phyloP scores from a whole-genome alignment of 2,888 invertebrate genomes.

The Ashinkailepas kermadecensis region DNA sequence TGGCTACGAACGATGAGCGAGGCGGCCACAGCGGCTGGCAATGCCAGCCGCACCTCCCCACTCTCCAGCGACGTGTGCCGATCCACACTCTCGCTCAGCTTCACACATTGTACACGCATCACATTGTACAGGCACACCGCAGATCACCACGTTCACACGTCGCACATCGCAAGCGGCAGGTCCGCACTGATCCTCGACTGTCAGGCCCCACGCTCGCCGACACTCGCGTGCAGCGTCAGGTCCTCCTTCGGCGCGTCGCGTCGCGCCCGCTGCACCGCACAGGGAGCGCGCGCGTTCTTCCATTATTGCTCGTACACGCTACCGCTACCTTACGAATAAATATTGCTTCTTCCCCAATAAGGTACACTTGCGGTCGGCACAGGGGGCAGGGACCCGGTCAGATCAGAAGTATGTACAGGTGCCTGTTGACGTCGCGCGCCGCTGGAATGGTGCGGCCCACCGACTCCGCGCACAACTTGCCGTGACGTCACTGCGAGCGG shows the following conservation, averaged over 20 bases:
- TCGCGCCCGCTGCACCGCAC: too few species aligned
- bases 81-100: too few species aligned
- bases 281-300: background rate
- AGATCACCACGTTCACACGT: background rate
- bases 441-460: too few species aligned
- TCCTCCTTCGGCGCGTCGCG: too few species aligned
- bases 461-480: too few species aligned
- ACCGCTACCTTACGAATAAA: constrained; percentile 11
- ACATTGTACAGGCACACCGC: background rate
- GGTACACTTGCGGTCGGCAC: background rate
- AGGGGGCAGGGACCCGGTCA: too few species aligned
- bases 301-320: constrained; percentile 15
- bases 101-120: background rate
- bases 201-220: background rate
- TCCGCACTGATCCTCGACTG: background rate
- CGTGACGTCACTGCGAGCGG: too few species aligned
- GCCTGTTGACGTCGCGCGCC: too few species aligned
- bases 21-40: background rate
- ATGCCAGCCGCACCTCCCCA: too few species aligned
- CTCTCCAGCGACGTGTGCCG: too few species aligned
- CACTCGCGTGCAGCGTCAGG: too few species aligned
- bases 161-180: background rate
- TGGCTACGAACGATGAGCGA: background rate
- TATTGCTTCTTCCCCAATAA: constrained; percentile 17
- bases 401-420: too few species aligned